Evolutionary conservation across 2,888 invertebrate genomes (phyloP), one percentile per base, ranked within the genome.

Genomic region (Lepidochitona cinerea): DNA sequence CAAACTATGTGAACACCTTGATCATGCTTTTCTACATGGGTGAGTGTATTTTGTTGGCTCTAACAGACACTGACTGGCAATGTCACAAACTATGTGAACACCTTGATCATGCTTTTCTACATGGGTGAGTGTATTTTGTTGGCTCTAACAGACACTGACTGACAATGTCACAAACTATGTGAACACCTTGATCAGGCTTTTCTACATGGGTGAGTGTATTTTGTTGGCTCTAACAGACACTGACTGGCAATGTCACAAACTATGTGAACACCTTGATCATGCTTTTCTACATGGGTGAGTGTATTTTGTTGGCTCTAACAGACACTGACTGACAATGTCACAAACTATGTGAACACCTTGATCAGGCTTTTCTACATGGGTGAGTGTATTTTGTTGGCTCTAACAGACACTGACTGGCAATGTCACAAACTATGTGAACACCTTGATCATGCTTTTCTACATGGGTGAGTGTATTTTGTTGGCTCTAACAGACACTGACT

Each of bases 21-120:
- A 88, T 77, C 86, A 88, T 76, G 87, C 86, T 1, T 83, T 89
- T 26, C 82, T 89, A 35, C 88, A 89, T 83, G 89, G 89, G 89
- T 88, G 79, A 82, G 81, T n/a, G n/a, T n/a, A n/a, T n/a, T n/a
- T n/a, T n/a, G n/a, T n/a, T n/a, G n/a, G n/a, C n/a, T n/a, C n/a
- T n/a, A n/a, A n/a, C n/a, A n/a, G n/a, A n/a, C n/a, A n/a, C n/a
- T n/a, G n/a, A n/a, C n/a, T n/a, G n/a, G 77, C 84, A 85, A 68
- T 86, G 88, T 72, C 85, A 86, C 65, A 83, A 84, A 72, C 80
- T 89, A 12, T 85, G 86, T 76, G 88, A 89, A 70, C 85, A 88
- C 68, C 79, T 89, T n/a, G 89, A 88, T 77, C 86, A 88, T 76
- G 87, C 86, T 1, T 83, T 89, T 26, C 82, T 89, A 35, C 88